Conservation (phyloP, 1,140 invertebrate species). For the Pseudomyrmex flavicornis region DNA sequence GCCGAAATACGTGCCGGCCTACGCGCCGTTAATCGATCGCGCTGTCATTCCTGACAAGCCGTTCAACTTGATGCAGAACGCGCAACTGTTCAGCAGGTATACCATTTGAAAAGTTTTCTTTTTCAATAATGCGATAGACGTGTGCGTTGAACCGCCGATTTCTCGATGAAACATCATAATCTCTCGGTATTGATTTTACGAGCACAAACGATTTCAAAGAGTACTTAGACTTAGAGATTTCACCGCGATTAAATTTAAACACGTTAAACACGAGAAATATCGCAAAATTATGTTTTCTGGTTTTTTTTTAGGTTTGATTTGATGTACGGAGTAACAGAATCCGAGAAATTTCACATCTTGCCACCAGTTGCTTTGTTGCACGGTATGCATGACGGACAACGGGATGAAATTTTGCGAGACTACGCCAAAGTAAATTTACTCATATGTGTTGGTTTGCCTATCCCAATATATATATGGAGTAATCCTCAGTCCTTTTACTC, state of each 20-base stretch:
- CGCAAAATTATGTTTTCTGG: too few relatives aligned
- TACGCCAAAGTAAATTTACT: constrained; percentile 87
- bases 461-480: neutral
- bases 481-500: constrained; percentile 28
- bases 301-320: constrained; percentile 90
- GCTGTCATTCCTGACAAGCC: constrained; percentile 93
- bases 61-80: constrained; percentile 90
- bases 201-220: too few relatives aligned
- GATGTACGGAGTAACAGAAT: constrained; percentile 94
- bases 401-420: constrained; percentile 91
- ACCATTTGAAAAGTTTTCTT: neutral
- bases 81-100: constrained; percentile 90
- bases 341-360: constrained; percentile 94
- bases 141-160: neutral
- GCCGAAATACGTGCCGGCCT: constrained; percentile 82
- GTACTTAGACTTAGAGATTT: too few relatives aligned
- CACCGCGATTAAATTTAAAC: neutral
- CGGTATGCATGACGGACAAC: constrained; percentile 92
- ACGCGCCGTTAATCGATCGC: constrained; percentile 93
- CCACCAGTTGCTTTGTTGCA: constrained; percentile 91
- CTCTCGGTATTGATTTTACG: too few relatives aligned
- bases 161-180: too few relatives aligned
- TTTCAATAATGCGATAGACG: neutral
- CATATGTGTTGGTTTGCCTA: neutral
- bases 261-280: neutral